phyloP scores from a whole-genome alignment of 2,113 vertebrate genomes.

The Calyptomena viridis region DNA sequence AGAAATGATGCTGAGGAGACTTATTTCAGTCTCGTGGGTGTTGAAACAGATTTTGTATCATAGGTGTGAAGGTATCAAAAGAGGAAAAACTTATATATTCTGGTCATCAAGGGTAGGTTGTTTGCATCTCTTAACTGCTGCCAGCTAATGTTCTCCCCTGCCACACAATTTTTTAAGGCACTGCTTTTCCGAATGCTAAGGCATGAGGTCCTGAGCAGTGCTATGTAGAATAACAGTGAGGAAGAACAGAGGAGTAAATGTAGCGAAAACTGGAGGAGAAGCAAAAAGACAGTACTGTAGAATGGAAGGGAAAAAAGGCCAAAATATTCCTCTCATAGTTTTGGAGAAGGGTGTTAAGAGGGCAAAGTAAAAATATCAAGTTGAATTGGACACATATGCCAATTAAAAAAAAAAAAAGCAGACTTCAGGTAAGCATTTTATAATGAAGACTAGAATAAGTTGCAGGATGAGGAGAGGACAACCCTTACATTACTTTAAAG shows the following conservation, averaged over 20 bases:
- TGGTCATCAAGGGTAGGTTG: background rate
- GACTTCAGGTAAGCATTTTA: background rate
- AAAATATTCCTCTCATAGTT: background rate
- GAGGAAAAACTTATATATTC: accelerated
- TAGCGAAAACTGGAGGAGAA: background rate
- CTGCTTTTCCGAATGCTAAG: background rate
- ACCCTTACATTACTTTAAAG: background rate
- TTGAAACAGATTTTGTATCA: background rate
- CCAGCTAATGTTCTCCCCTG: background rate
- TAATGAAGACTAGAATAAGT: background rate
- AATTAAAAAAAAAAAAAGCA: background rate
- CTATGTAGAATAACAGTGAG: background rate
- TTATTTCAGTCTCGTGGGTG: background rate
- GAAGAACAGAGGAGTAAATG: background rate
- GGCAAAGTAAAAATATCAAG: background rate
- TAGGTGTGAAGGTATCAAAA: background rate
- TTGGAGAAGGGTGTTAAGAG: background rate
- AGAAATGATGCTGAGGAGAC: background rate
- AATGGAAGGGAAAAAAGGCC: background rate
- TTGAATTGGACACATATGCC: background rate
- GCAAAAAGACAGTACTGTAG: background rate
- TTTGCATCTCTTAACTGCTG: background rate
- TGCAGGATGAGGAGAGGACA: background rate
- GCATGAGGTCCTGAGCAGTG: background rate
- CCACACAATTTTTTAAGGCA: background rate